Conservation (phyloP, 2,113 vertebrate species). For the Penelope pileata region DNA sequence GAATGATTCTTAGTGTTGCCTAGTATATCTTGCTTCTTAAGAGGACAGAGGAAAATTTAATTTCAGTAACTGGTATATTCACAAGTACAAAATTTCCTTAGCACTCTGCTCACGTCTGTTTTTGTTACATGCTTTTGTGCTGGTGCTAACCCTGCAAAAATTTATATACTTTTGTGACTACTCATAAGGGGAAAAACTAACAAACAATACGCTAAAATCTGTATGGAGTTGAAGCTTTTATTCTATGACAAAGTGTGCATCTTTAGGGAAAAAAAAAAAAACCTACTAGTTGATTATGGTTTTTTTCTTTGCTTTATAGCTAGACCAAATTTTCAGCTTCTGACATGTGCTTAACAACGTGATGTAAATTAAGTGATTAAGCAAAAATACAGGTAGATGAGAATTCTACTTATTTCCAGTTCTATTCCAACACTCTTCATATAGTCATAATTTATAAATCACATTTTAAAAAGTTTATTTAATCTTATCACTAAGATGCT, state of each 20-base stretch:
- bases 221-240: background rate
- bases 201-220: accelerated
- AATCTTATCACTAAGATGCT: background rate
- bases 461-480: background rate
- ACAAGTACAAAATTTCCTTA: background rate
- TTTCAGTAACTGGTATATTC: background rate
- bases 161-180: background rate
- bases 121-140: background rate
- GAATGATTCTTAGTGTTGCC: background rate
- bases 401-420: background rate
- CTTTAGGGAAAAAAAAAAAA: background rate
- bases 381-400: background rate
- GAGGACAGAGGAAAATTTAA: background rate
- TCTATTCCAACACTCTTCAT: background rate
- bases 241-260: background rate
- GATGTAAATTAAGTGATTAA: background rate
- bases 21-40: background rate
- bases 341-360: background rate
- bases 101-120: background rate
- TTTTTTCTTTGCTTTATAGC: background rate
- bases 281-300: background rate
- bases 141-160: background rate
- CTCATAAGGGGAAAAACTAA: background rate
- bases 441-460: background rate
- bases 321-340: background rate